These are phyloP conservation scores for Cotesia chilonis DNA, from an alignment of 1,140 invertebrate species.

Conservation along the genomic window DNA sequence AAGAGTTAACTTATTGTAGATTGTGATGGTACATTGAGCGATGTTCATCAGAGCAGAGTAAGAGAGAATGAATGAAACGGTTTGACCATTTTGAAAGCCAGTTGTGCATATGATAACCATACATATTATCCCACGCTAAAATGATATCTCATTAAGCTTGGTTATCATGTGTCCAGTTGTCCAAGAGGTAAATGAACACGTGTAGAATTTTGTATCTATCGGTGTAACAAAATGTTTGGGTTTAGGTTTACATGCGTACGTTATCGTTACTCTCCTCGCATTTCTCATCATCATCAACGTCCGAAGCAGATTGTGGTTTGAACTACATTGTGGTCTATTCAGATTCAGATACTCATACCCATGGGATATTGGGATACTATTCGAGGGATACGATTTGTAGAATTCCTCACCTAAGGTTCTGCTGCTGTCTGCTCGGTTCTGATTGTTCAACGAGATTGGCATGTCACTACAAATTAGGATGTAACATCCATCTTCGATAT, in stretches of 20 bases:
- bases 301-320: slow-evolving; percentile 13
- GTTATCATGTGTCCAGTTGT: not conserved
- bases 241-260: slow-evolving; percentile 11
- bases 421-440: not conserved
- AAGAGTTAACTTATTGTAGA: too few relatives aligned
- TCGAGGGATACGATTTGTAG: slow-evolving; percentile 26
- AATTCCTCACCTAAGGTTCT: slow-evolving; percentile 22
- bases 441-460: not conserved
- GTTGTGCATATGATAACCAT: not conserved
- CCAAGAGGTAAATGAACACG: not conserved
- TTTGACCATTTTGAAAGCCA: not conserved
- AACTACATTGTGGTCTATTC: slow-evolving; percentile 37
- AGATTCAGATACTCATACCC: slow-evolving; percentile 41
- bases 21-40: too few relatives aligned
- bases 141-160: not conserved
- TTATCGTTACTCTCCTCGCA: not conserved
- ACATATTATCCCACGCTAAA: not conserved
- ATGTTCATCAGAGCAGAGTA: too few relatives aligned
- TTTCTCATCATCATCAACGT: slow-evolving; percentile 13
- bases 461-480: not conserved
- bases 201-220: slow-evolving; percentile 4
- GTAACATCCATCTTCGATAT: too few relatives aligned
- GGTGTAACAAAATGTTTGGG: not conserved
- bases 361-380: slow-evolving; percentile 21
- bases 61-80: too few relatives aligned